These are phyloP conservation scores for Ophion costatus DNA, from an alignment of 2,888 invertebrate species.

Conservation along the genomic window DNA sequence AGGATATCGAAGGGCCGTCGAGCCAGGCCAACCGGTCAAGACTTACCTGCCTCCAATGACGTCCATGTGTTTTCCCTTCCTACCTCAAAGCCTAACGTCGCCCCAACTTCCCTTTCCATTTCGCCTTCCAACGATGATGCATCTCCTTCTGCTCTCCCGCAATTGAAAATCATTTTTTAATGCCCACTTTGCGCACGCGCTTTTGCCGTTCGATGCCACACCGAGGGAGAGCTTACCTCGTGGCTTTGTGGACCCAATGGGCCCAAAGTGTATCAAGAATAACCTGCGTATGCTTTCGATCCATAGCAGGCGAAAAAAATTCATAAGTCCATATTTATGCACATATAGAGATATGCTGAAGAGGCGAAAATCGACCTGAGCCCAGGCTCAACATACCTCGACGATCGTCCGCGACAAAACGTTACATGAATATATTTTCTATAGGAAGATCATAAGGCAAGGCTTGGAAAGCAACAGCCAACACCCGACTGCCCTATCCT, in stretches of 20 bases:
- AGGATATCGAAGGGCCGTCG: conserved; percentile 63
- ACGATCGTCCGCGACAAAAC: conserved; percentile 69
- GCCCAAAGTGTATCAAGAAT: conserved; percentile 39
- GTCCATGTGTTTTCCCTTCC: conserved; percentile 13
- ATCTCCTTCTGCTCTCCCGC: conserved; percentile 38
- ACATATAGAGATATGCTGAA: not conserved
- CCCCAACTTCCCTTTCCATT: not conserved
- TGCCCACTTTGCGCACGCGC: not conserved
- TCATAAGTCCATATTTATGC: conserved; percentile 24
- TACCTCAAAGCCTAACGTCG: not conserved
- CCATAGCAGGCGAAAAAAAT: conserved; percentile 16
- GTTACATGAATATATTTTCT: conserved; percentile 65
- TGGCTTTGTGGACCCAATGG: conserved; percentile 16
- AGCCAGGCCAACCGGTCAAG: conserved; percentile 71
- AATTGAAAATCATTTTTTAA: conserved; percentile 17
- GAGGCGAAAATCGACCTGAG: conserved; percentile 52
- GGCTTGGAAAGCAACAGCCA: conserved; percentile 46
- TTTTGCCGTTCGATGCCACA: conserved; percentile 13
- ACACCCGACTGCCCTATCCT: conserved; percentile 45
- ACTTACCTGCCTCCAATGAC: conserved; percentile 55
- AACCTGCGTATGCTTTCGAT: conserved; percentile 46
- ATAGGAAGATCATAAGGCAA: conserved; percentile 26
- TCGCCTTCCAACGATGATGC: conserved; percentile 20
- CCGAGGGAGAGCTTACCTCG: conserved; percentile 17
- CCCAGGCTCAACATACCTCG: conserved; percentile 58